phyloP scores from a whole-genome alignment of 2,113 vertebrate genomes.

The Verasper variegatus region DNA sequence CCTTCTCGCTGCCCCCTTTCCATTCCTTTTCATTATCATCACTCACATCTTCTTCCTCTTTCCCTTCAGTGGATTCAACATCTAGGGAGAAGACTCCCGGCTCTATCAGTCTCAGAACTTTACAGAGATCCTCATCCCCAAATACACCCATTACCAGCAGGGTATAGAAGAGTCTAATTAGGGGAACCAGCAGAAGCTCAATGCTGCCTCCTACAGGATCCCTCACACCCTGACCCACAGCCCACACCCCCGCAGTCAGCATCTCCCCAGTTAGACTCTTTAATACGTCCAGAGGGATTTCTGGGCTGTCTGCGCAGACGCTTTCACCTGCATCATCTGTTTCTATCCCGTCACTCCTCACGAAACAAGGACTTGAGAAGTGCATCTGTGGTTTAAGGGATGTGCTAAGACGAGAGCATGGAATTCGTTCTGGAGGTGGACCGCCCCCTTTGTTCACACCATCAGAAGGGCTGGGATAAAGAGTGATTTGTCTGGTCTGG shows the following conservation, averaged over 20 bases:
- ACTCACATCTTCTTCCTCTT: slow-evolving; percentile 35
- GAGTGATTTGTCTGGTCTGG: slow-evolving; percentile 87
- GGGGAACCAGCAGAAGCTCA: slow-evolving; percentile 91
- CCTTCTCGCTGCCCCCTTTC: slow-evolving; percentile 64
- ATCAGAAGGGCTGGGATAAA: slow-evolving; percentile 77
- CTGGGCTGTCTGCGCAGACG: slow-evolving; percentile 86
- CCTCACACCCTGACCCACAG: slow-evolving; percentile 85
- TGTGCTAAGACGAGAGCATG: slow-evolving; percentile 83
- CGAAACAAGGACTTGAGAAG: slow-evolving; percentile 89
- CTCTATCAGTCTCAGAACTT: slow-evolving; percentile 88
- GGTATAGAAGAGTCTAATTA: slow-evolving; percentile 90
- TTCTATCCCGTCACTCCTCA: slow-evolving; percentile 69
- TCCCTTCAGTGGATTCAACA: slow-evolving; percentile 8
- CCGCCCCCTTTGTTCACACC: neutral
- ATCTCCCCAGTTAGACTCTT: slow-evolving; percentile 90
- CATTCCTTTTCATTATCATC: slow-evolving; percentile 62
- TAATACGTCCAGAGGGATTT: slow-evolving; percentile 89
- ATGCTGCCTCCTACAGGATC: slow-evolving; percentile 93
- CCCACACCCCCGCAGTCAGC: slow-evolving; percentile 88
- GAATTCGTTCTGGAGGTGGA: slow-evolving; percentile 30
- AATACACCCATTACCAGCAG: slow-evolving; percentile 92
- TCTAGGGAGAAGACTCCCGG: slow-evolving; percentile 84
- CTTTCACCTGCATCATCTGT: slow-evolving; percentile 29
- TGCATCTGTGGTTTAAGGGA: slow-evolving; percentile 89
- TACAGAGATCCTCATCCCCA: slow-evolving; percentile 86